Conservation (phyloP, 2,797 vertebrate genomes). For the Cryptoblepharus egeriae region DNA sequence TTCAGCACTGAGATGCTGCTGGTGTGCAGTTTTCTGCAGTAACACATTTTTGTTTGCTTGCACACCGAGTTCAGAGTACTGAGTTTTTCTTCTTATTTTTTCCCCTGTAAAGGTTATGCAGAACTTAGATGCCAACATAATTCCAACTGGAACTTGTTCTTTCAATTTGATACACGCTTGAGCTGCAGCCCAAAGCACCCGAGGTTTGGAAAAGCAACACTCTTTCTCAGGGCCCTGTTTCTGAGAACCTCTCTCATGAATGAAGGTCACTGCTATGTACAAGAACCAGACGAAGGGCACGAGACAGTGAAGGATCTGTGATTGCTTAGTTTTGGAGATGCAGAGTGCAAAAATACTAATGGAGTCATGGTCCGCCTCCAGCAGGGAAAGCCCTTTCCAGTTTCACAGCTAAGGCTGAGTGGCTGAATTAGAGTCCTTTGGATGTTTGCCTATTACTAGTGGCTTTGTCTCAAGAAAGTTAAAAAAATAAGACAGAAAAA, state of each 20-base stretch:
- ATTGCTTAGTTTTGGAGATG: not conserved
- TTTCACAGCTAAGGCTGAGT: conserved; percentile 1
- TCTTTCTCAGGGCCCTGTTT: not conserved
- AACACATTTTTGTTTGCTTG: not conserved
- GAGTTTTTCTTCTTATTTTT: not conserved
- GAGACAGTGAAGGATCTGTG: not conserved
- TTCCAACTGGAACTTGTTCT: not conserved
- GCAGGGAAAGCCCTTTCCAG: conserved; percentile 12
- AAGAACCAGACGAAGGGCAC: not conserved
- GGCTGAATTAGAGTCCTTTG: not conserved
- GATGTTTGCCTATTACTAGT: not conserved
- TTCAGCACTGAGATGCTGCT: not conserved
- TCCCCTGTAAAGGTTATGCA: not conserved
- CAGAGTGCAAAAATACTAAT: not conserved
- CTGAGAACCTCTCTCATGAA: not conserved
- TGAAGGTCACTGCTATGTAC: not conserved
- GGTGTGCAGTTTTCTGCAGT: not conserved
- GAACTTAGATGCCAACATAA: not conserved
- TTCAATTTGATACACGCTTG: not conserved
- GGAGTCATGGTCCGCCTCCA: not conserved
- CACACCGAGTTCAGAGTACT: not conserved
- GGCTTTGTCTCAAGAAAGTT: not conserved
- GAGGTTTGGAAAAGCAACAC: not conserved
- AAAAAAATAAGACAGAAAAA: not conserved
- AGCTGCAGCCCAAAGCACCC: not conserved